Conservation (phyloP, 1,140 invertebrate genomes). For the Coptotermes formosanus region DNA sequence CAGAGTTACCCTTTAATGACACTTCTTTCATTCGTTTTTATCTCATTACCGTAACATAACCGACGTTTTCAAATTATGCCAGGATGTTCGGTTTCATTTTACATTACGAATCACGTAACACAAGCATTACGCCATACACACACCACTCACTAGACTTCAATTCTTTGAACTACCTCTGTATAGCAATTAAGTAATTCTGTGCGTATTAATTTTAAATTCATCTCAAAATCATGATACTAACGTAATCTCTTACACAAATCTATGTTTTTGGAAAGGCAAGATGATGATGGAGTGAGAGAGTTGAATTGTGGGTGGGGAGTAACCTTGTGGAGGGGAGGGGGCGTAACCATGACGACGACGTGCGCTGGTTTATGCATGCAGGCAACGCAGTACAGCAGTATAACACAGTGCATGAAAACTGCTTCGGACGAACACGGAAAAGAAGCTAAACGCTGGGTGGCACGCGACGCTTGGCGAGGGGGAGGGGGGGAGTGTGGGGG, state of each 20-base stretch:
- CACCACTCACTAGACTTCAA: no score
- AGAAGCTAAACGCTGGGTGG: not conserved
- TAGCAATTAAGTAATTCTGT: no score
- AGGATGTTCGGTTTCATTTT: no score
- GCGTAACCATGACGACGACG: constrained; percentile 4
- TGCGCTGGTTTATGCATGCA: not conserved
- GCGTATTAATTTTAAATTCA: no score
- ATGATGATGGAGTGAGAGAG: not conserved
- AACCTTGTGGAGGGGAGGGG: not conserved
- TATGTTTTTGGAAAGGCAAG: not conserved
- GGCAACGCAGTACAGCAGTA: not conserved
- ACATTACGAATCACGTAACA: no score
- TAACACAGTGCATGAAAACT: not conserved
- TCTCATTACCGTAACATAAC: no score
- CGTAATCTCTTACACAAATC: not conserved
- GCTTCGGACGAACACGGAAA: not conserved
- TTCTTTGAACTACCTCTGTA: no score
- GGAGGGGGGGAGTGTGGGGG: no score
- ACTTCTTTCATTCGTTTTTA: no score
- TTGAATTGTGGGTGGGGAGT: not conserved
- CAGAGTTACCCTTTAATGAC: no score
- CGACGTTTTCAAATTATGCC: no score
- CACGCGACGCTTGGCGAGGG: not conserved
- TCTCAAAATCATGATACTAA: not conserved
- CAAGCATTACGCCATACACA: no score